Evolutionary conservation across 2,888 invertebrate genomes (phyloP), one percentile per base, ranked within the genome.

Genomic region (Dicyrtomina minuta): DNA sequence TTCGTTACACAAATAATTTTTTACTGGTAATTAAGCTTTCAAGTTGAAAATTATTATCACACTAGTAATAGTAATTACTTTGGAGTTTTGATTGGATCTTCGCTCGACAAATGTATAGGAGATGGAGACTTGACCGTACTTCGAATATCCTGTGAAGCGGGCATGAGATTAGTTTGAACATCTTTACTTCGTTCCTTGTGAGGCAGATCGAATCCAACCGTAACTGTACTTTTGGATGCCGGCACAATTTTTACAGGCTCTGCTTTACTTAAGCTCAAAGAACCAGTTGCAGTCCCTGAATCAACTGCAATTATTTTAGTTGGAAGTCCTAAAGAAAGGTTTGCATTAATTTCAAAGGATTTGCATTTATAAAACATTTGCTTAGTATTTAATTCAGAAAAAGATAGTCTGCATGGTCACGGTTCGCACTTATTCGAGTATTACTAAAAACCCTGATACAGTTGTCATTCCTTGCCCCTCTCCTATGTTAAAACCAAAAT

Each of bases 131-230:
- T 70, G 39, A 71, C 68, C 55, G 41, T 66, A 46, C 46, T 59
- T 65, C 67, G 71, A 1, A 70, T 55, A 49, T 72, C 75, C 24
- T 5, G 17, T 6, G 49, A 39, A n/a, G n/a, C n/a, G n/a, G n/a
- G n/a, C n/a, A n/a, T n/a, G n/a, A n/a, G n/a, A n/a, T n/a, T n/a
- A n/a, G 26, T 26, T 10, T 67, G 62, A 15, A 59, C 56, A 24
- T 67, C 67, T 13, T 24, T 44, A 4, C 26, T 15, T 2, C 66
- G 17, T 26, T 65, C 70, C 44, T 61, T 71, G 3, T 44, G 26
- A 15, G 71, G 69, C 51, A 75, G 66, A 15, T 75, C 73, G 43
- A 75, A 75, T 17, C 75, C 75, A 12, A 74, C 51, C 12, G 75
- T 75, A 3, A 71, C 72, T 33, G 59, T 41, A 15, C 27, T 55